Conservation (phyloP, 2,888 invertebrate genomes). For the Lottia gigantea region DNA sequence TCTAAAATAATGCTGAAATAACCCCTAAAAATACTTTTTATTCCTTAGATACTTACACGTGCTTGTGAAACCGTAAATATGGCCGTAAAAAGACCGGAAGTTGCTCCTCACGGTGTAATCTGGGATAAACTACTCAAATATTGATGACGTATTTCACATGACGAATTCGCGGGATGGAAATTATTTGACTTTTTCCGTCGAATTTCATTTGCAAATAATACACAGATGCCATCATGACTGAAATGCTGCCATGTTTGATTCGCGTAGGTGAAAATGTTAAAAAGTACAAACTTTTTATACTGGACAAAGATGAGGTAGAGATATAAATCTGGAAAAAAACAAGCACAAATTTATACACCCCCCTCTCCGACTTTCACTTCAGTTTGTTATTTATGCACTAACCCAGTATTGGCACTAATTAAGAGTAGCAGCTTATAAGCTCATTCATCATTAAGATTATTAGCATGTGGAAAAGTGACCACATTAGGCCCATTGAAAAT, state of each 20-base stretch:
- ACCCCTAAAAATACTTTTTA: too few relatives aligned
- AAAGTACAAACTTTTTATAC: slow-evolving; percentile 45
- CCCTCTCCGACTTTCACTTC: too few relatives aligned
- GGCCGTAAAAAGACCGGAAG: slow-evolving; percentile 24
- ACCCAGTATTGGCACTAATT: too few relatives aligned
- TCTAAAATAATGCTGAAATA: too few relatives aligned
- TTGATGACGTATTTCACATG: slow-evolving; percentile 31
- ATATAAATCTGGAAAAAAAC: too few relatives aligned
- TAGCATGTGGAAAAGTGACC: too few relatives aligned
- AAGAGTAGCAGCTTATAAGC: too few relatives aligned
- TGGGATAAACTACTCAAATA: slow-evolving; percentile 20
- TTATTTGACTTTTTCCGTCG: not conserved
- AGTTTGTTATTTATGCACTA: too few relatives aligned
- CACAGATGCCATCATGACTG: slow-evolving; percentile 27
- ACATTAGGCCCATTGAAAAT: too few relatives aligned
- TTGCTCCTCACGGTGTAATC: slow-evolving; percentile 2
- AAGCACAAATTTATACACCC: too few relatives aligned
- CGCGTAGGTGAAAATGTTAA: slow-evolving; percentile 49
- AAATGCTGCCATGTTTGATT: slow-evolving; percentile 40
- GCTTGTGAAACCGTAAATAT: slow-evolving; percentile 30
- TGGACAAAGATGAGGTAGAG: slow-evolving; percentile 47
- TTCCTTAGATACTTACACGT: slow-evolving; percentile 29
- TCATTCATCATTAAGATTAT: too few relatives aligned
- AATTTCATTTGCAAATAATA: too few relatives aligned
- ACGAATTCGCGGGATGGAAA: slow-evolving; percentile 18